Base-by-base conservation (phyloP, 2,113 vertebrate genomes). In the Pseudorasbora parva region DNA sequence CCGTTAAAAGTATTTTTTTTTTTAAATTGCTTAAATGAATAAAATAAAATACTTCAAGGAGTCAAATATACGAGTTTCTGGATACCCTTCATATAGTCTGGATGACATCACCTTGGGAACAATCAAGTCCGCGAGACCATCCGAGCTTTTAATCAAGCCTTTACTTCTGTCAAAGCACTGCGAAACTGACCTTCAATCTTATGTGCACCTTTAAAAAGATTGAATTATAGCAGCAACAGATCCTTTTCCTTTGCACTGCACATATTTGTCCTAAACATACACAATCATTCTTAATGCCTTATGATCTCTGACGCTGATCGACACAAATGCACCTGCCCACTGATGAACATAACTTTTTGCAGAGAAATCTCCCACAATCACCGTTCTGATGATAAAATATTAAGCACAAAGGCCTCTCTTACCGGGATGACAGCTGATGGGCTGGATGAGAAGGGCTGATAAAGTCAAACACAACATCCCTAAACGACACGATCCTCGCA, bases 391-490 rank as follows among this genome's bases (percentile, higher is more conserved):
- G 1, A 30, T 30, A 2, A 49, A 51, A 76, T 56, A 71, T 78
- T 12, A 78, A 59, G 19, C 81, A 23, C 81, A 68, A 68, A 68
- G 75, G 64, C 57, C 33, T n/a, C 21, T 93, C 97, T 98, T 92
- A 99, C 97, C 96, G 78, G 96, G 96, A 88, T 97, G 96, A 91
- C 96, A 96, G 91, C 94, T 91, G 92, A 95, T 96, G 93, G 94
- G 95, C 93, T 95, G 95, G 93, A 96, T 92, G 94, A 96, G 93
- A 82, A 96, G 95, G 93, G 95, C 93, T 94, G 96, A 94, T 93
- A 97, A 94, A 94, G 97, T 94, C 91, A 97, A 93, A 95, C 95
- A 94, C 94, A 97, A 94, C 96, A 97, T 97, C 97, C 96, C 95
- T 95, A 95, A 96, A 90, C 81, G 91, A 95, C 95, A 97, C 95